Conservation (phyloP, 2,888 invertebrate genomes). For the Caenorhabditis sp. region DNA sequence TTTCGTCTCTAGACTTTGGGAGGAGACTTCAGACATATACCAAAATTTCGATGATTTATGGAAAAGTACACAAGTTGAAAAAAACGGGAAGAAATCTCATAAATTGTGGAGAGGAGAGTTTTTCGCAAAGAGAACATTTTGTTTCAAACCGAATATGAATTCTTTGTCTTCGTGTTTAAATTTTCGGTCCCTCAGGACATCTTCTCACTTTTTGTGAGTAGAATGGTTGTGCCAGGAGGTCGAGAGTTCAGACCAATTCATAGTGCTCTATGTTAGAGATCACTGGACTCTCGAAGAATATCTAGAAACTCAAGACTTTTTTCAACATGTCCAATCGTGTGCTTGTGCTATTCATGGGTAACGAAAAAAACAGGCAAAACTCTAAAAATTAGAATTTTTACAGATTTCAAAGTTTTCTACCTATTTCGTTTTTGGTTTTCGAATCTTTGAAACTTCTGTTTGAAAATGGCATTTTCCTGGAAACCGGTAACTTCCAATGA, state of each 20-base stretch:
- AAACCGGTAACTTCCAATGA: background rate
- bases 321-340: no score
- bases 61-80: slow-evolving; percentile 38
- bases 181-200: slow-evolving; percentile 5
- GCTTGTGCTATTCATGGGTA: no score
- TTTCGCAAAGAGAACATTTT: slow-evolving; percentile 59
- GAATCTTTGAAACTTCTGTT: no score
- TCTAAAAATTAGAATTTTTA: no score
- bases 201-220: slow-evolving; percentile 49
- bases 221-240: slow-evolving; percentile 26
- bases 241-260: background rate
- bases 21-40: background rate
- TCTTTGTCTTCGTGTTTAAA: slow-evolving; percentile 8
- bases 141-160: slow-evolving; percentile 48
- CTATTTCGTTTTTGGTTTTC: no score
- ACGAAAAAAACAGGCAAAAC: no score
- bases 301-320: no score
- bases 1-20: background rate
- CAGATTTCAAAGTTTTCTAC: no score
- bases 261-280: background rate
- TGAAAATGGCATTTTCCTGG: background rate
- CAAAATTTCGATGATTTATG: slow-evolving; percentile 44
- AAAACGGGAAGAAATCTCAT: slow-evolving; percentile 22
- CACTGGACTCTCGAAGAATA: background rate
- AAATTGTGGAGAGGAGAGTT: slow-evolving; percentile 38